phyloP scores from a whole-genome alignment of 2,888 invertebrate genomes.

The Acanthococcus lagerstroemiae region DNA sequence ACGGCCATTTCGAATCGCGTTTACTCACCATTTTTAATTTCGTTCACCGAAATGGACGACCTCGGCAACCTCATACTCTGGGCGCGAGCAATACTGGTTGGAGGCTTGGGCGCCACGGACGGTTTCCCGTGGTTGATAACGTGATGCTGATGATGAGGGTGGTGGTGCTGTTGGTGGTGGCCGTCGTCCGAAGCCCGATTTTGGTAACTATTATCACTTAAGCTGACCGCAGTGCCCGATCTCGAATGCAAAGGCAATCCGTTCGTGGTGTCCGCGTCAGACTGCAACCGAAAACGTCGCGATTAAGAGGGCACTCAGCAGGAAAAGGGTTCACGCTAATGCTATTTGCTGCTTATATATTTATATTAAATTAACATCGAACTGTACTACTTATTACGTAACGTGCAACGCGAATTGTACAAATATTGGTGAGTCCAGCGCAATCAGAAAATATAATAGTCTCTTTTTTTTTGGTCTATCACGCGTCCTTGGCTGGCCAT shows the following conservation, averaged over 20 bases:
- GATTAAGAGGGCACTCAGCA: no score
- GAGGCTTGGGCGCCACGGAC: slow-evolving; percentile 70
- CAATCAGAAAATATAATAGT: no score
- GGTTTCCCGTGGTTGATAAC: slow-evolving; percentile 64
- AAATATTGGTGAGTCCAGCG: no score
- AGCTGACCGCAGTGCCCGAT: slow-evolving; percentile 18
- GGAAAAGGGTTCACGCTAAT: no score
- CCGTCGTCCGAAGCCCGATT: slow-evolving; percentile 34
- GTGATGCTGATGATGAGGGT: no score
- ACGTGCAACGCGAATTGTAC: no score
- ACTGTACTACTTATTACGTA: no score
- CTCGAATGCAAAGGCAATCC: slow-evolving; percentile 5
- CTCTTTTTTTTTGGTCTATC: no score
- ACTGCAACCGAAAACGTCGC: background rate
- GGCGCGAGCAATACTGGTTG: slow-evolving; percentile 53
- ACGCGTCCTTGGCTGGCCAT: no score
- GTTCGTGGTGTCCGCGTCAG: slow-evolving; percentile 11
- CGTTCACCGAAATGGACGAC: slow-evolving; percentile 50
- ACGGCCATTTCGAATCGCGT: no score
- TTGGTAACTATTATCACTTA: slow-evolving; percentile 25
- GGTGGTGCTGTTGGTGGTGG: slow-evolving; percentile 39
- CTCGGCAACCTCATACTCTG: slow-evolving; percentile 77
- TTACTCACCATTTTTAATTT: slow-evolving; percentile 21
- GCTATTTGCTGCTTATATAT: no score
- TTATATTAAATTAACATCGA: no score